Base-by-base conservation (phyloP, 2,113 vertebrate genomes). In the Leptosomus discolor region DNA sequence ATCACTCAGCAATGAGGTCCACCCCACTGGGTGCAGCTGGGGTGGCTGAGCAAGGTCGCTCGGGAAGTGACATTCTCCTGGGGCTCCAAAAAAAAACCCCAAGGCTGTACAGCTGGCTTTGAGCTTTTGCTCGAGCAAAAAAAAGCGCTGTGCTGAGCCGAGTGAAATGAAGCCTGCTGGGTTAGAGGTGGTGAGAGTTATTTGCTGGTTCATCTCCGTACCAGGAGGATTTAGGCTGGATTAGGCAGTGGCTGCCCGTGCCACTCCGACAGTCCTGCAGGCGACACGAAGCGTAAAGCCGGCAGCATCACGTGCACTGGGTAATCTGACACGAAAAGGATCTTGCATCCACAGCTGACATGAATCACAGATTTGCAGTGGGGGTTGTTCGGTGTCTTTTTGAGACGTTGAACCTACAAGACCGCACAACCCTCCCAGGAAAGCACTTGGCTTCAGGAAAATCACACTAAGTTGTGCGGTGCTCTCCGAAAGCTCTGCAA, bases 41-140 rank as follows among this genome's bases (percentile, higher is more conserved):
- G 70, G 30, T 1, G 14, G 36, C 46, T 54, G 32, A 56, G 30
- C 54, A 65, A 4, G 19, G 71, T 85, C 92, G 70, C 43, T 70
- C 1, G 12, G 50, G 85, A 90, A 63, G 17, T 50, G 45, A 70
- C 27, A 29, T 77, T 89, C 24, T 84, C 68, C 36, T 32, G 54
- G 29, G 76, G 18, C 30, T 80, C 89, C 68, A 80, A 26, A 78
- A 53, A 9, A 14, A 45, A 4, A 2, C 6, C 19, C 60, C 64
- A 60, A 16, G 64, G 46, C 61, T 57, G 58, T 26, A 60, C 3
- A 61, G 74, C 50, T 90, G 61, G 14, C 43, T 71, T 36, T 34
- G 77, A 64, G 79, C 67, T 83, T 79, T 46, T 0, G 0, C 51
- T 85, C 0, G 0, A 70, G 77, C 5, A 26, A 39, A 51, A 60